Evolutionary conservation across 2,113 vertebrate genomes (phyloP).

Genomic region (Dasyurus viverrinus): DNA sequence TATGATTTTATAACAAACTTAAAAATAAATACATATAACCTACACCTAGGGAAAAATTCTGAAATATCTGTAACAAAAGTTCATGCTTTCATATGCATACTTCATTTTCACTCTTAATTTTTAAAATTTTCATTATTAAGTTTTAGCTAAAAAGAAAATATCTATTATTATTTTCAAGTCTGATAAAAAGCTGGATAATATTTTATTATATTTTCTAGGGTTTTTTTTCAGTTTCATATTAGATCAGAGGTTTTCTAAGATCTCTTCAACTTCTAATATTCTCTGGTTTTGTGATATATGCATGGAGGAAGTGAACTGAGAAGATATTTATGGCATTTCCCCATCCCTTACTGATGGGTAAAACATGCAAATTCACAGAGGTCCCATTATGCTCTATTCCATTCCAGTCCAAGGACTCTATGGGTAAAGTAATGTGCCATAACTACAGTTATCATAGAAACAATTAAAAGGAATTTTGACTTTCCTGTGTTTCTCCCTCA

Average conservation of each 20-base stretch:
- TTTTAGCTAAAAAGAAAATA: neutral
- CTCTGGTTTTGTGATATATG: no score
- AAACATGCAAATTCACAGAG: neutral
- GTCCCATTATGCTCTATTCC: neutral
- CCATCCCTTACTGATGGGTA: neutral
- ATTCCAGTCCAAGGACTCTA: neutral
- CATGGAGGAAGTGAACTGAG: no score
- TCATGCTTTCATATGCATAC: no score
- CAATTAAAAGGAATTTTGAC: neutral
- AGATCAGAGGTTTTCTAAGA: no score
- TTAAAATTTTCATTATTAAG: neutral
- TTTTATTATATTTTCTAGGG: no score
- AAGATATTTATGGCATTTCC: neutral
- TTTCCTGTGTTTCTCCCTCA: neutral
- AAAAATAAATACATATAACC: no score
- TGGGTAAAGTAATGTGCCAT: neutral
- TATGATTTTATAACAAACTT: no score
- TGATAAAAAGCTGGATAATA: no score
- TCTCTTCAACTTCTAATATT: no score
- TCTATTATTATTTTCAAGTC: neutral
- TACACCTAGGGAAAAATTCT: no score
- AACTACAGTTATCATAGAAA: neutral
- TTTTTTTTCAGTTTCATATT: no score
- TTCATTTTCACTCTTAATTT: neutral
- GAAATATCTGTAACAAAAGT: no score